Conservation (phyloP, 2,888 invertebrate species). For the Gymnosoma rotundatum region DNA sequence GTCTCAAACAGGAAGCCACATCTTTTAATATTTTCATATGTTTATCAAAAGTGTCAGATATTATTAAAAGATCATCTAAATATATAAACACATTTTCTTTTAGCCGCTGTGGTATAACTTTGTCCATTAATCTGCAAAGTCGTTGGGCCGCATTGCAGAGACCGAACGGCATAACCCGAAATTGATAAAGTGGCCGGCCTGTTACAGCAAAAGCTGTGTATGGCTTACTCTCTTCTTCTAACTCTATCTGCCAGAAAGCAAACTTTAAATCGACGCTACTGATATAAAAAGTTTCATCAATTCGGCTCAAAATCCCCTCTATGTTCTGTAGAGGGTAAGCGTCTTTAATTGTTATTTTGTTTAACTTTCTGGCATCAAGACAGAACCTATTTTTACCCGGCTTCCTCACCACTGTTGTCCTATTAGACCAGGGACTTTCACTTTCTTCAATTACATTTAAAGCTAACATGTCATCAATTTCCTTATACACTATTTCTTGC, state of each 20-base stretch:
- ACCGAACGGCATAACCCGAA: constrained; percentile 36
- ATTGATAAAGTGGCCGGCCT: constrained; percentile 36
- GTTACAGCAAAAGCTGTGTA: constrained; percentile 51
- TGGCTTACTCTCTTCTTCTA: constrained; percentile 43
- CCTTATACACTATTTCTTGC: constrained; percentile 67
- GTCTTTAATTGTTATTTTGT: constrained; percentile 34
- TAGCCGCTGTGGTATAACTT: constrained; percentile 59
- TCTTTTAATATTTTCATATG: constrained; percentile 25
- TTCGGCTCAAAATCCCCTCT: constrained; percentile 65
- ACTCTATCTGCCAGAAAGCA: constrained; percentile 47
- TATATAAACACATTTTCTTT: constrained; percentile 57
- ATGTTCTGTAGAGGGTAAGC: constrained; percentile 38
- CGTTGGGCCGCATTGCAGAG: constrained; percentile 46
- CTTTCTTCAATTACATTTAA: constrained; percentile 74
- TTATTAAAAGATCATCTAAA: constrained; percentile 59
- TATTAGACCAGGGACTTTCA: constrained; percentile 74
- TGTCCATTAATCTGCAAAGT: constrained; percentile 71
- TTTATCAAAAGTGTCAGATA: constrained; percentile 43
- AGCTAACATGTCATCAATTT: constrained; percentile 75
- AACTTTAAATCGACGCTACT: constrained; percentile 69
- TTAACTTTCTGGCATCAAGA: constrained; percentile 72
- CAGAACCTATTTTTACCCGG: constrained; percentile 72
- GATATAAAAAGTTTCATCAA: constrained; percentile 72
- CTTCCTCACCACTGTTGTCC: constrained; percentile 73
- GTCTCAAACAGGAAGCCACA: constrained; percentile 34